Evolutionary conservation across 2,797 vertebrate genomes (phyloP), one percentile per base, ranked within the genome.

Genomic region (Acestrorhynchus altus): DNA sequence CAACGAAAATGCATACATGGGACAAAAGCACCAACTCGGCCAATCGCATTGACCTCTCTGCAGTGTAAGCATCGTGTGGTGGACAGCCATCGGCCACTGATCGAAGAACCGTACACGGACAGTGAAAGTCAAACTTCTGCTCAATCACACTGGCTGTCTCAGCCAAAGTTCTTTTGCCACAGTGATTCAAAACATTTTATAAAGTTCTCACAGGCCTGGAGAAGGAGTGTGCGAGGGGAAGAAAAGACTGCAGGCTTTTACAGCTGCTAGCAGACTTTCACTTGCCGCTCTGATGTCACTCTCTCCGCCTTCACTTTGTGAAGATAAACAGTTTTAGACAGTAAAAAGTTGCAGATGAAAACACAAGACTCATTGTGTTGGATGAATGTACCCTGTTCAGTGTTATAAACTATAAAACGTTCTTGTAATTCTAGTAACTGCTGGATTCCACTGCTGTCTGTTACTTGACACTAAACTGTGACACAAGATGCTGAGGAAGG

Each of bases 1-100:
- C 97, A 66, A 95, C 95, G 0, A 97, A 95, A 87, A 92, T 97
- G 88, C 93, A 96, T 90, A 96, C 95, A 1, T 98, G 96, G 96
- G 96, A 99, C 86, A 97, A 95, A 88, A 98, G 96, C 89, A 96
- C 88, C 90, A 96, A 96, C 83, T 98, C 96, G 1, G 95, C 93
- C 28, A 96, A 96, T 89, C 95, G 93, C 6, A 91, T 97, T 26
- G 97, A 98, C 90, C 93, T 98, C 70, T 98, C 97, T 0, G 93
- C 96, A 0, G 95, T 98, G 75, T 99, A 96, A 93, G 85, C 75
- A 10, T 18, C 57, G 35, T 46, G 2, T 2, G 7, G 47, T 24
- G 28, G 26, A 5, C n/a, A 0, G 13, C 57, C 74, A 39, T 56
- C 24, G 47, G 51, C 69, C 20, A 3, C 61, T 54, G 28, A 39